Percentiles rank a stretch among this genome's conserved stretches.
phyloP scores from a whole-genome alignment of 1,140 invertebrate species.

The Protaetia brevitarsis region DNA sequence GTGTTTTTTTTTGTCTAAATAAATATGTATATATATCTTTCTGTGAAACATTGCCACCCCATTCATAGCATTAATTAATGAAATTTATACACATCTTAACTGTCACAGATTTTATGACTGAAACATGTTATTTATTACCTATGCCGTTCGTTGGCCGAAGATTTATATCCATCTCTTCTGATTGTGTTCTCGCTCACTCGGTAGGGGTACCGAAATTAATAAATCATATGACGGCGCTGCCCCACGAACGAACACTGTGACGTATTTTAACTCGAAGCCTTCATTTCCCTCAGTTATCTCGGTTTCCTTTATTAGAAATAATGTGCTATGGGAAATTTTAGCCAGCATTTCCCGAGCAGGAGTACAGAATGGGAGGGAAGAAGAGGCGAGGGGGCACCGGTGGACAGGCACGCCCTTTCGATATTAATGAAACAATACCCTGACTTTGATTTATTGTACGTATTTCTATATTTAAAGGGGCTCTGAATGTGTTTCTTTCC shows the following conservation, averaged over 20 bases:
- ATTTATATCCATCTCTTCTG: not conserved
- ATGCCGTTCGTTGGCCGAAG: not conserved
- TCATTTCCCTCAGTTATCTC: conserved; percentile 6
- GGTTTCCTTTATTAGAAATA: conserved; percentile 17
- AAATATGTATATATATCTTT: no score
- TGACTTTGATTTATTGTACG: conserved; percentile 15
- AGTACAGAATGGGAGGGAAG: not conserved
- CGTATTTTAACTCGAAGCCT: conserved; percentile 3
- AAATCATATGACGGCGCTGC: not conserved
- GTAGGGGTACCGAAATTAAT: not conserved
- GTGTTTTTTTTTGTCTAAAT: no score
- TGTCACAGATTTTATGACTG: no score
- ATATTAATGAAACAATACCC: conserved; percentile 11
- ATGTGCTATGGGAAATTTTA: not conserved
- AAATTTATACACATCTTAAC: no score
- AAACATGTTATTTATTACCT: no score
- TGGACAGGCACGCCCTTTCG: not conserved
- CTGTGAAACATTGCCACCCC: no score
- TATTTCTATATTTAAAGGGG: no score
- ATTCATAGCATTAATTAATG: no score
- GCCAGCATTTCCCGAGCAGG: not conserved
- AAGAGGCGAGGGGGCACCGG: not conserved
- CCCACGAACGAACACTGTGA: not conserved
- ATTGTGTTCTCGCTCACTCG: not conserved
- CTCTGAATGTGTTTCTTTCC: no score